Evolutionary conservation across 1,140 invertebrate genomes (phyloP).

Genomic region (Patella vulgata): DNA sequence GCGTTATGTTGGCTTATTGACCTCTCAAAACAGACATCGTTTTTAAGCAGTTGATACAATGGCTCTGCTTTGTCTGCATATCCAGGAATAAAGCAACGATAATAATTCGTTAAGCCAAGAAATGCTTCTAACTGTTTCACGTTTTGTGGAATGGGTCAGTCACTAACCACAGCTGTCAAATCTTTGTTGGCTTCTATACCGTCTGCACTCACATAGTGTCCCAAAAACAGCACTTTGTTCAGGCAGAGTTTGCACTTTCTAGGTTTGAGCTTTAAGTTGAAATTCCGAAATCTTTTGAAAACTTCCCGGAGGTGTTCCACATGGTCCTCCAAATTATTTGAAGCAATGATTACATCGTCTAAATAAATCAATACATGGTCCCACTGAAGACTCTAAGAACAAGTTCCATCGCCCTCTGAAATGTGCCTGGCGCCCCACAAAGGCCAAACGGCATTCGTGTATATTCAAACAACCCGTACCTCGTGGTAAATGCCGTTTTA

Average conservation of each 20-base stretch:
- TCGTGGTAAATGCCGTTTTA: constrained; percentile 37
- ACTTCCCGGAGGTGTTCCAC: constrained; percentile 2
- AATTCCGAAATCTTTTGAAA: constrained; percentile 18
- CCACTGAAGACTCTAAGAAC: too few species aligned
- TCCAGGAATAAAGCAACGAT: constrained; percentile 18
- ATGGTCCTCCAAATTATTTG: too few species aligned
- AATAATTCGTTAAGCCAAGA: constrained; percentile 17
- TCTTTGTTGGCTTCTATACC: background rate
- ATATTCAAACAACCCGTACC: constrained; percentile 28
- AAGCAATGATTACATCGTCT: too few species aligned
- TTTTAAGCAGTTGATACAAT: constrained; percentile 2
- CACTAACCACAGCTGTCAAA: background rate
- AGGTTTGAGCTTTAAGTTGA: constrained; percentile 34
- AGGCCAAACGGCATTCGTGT: constrained; percentile 31
- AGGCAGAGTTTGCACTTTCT: constrained; percentile 3
- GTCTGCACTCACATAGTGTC: background rate
- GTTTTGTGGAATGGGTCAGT: constrained; percentile 9
- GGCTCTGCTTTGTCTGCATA: constrained; percentile 2
- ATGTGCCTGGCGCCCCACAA: too few species aligned
- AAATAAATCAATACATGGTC: too few species aligned
- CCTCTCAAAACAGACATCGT: constrained; percentile 28
- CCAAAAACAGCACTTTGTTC: too few species aligned
- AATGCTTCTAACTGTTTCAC: constrained; percentile 9
- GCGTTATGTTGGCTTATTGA: constrained; percentile 13
- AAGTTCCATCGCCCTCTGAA: background rate